Percentiles rank a stretch among this genome's conserved stretches.
Evolutionary conservation across 2,113 vertebrate species (phyloP).

Genomic region (Platichthys flesus): DNA sequence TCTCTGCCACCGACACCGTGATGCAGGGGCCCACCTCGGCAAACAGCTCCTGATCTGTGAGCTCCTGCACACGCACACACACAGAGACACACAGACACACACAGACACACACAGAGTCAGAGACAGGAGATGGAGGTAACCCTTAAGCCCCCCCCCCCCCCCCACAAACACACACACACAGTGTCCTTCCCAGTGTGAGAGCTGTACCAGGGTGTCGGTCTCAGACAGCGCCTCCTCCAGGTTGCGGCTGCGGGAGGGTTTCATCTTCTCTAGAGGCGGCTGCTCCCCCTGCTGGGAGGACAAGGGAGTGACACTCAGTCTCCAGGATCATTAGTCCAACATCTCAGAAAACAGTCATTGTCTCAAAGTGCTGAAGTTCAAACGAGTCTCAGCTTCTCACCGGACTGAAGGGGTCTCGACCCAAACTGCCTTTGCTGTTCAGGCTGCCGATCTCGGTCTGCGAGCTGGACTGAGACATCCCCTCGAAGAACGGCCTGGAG

Average conservation of each 20-base stretch:
- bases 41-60: slow-evolving; percentile 86
- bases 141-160: too few relatives aligned
- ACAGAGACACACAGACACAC: slow-evolving; percentile 33
- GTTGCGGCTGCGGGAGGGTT: slow-evolving; percentile 86
- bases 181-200: background rate
- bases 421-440: slow-evolving; percentile 91
- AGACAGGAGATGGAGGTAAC: slow-evolving; percentile 2
- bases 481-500: slow-evolving; percentile 92
- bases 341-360: too few relatives aligned
- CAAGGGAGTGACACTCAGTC: background rate
- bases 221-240: slow-evolving; percentile 86
- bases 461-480: slow-evolving; percentile 94
- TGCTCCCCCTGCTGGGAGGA: slow-evolving; percentile 81
- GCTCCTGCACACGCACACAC: slow-evolving; percentile 79
- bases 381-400: slow-evolving; percentile 75
- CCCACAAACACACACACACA: too few relatives aligned
- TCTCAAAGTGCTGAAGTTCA: too few relatives aligned
- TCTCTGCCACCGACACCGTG: slow-evolving; percentile 87
- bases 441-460: slow-evolving; percentile 95
- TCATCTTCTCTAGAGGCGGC: slow-evolving; percentile 85
- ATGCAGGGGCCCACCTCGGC: slow-evolving; percentile 82
- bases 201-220: slow-evolving; percentile 83
- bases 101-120: slow-evolving; percentile 20
- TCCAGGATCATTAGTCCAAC: too few relatives aligned
- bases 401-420: slow-evolving; percentile 87